Evolutionary conservation across 2,888 invertebrate species (phyloP), one percentile per base, ranked within the genome.

Genomic region (Drosophila koepferae): DNA sequence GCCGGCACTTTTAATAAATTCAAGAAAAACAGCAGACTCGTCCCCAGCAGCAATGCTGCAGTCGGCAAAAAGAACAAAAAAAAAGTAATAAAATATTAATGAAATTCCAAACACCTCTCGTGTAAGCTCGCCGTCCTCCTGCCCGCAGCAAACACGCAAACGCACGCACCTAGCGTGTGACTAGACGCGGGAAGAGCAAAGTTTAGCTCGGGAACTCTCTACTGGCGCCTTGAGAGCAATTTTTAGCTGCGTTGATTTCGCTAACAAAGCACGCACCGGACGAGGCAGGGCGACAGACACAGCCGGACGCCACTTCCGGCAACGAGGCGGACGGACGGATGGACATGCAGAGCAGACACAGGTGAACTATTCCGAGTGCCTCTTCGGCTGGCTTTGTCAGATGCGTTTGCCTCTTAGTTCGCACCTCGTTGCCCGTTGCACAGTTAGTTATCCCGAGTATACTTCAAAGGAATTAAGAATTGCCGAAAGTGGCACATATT

Each of bases 21-120:
- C 81, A 80, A 74, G 71, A 80, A 75, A 77, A 75, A 72, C 68
- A 72, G 53, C 63, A 56, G 31, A 53, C 40, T 46, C 55, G 38
- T 55, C 48, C 48, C 53, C 44, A 46, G 14, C 54, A 59, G 40
- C 66, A n/a, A 28, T 55, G 54, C 59, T 61, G 41, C 44, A 64
- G 36, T 55, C 28, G 36, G 67, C 55, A 54, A 40, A 54, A 68
- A 71, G 20, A 23, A 28, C 3, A 28, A 2, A 28, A 28, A 28
- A 28, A 80, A 85, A 74, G 86, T 75, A 82, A 89, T 91, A 87
- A 91, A 91, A 91, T 91, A 91, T 91, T 91, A 91, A 91, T 91
- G 91, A 91, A 91, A 91, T 91, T 91, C 91, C 91, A 82, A 83
- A 89, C 90, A 90, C 89, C 86, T 80, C 68, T 74, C 69, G 78